phyloP scores from a whole-genome alignment of 2,888 invertebrate species.

The Opisthograptis luteolata region DNA sequence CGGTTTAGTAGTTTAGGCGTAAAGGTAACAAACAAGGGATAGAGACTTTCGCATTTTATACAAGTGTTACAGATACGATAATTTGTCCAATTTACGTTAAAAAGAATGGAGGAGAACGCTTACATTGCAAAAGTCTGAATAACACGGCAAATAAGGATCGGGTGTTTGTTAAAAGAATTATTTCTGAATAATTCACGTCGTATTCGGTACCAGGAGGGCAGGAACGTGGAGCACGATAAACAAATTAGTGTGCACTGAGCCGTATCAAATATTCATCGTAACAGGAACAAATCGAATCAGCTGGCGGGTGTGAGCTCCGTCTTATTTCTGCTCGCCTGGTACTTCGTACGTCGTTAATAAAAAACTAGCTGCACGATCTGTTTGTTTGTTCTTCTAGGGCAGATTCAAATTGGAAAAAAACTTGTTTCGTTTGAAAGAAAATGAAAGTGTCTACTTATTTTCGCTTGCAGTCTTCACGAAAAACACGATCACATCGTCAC shows the following conservation, averaged over 20 bases:
- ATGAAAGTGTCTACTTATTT: too few species aligned
- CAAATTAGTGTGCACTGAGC: slow-evolving; percentile 83
- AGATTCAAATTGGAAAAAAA: too few species aligned
- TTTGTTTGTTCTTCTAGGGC: too few species aligned
- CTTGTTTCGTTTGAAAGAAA: too few species aligned
- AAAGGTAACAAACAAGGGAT: too few species aligned
- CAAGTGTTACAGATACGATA: too few species aligned
- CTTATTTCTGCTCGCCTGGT: slow-evolving; percentile 68
- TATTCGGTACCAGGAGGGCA: slow-evolving; percentile 63
- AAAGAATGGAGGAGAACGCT: background rate
- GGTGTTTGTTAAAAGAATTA: slow-evolving; percentile 23
- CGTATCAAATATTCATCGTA: slow-evolving; percentile 83
- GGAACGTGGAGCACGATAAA: slow-evolving; percentile 70
- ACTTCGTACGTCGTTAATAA: slow-evolving; percentile 56
- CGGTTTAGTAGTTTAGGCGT: too few species aligned
- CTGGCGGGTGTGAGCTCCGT: slow-evolving; percentile 63
- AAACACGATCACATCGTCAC: too few species aligned
- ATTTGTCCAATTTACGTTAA: too few species aligned
- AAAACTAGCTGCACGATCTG: slow-evolving; percentile 52
- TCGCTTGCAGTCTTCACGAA: too few species aligned
- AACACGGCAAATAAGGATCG: slow-evolving; percentile 1
- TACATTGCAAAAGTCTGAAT: background rate
- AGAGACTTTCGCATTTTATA: too few species aligned
- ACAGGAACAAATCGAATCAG: slow-evolving; percentile 84
- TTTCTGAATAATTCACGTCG: slow-evolving; percentile 58